Evolutionary conservation across 2,113 vertebrate species (phyloP).

Genomic region (Labrus mixtus): DNA sequence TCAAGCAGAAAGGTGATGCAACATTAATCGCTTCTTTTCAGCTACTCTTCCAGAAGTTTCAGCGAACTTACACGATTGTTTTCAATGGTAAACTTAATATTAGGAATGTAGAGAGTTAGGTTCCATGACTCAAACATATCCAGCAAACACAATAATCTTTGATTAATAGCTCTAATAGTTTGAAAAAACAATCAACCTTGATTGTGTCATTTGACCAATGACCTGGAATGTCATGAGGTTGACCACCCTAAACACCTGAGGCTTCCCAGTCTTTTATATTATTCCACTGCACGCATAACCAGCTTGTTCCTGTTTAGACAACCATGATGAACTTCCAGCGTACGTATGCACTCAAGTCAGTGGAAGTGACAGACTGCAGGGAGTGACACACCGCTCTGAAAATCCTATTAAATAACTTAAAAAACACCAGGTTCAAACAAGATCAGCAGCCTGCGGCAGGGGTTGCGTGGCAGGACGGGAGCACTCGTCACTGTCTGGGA

Average conservation of each 20-base stretch:
- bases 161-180: no score
- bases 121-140: no score
- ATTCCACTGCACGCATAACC: background rate
- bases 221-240: background rate
- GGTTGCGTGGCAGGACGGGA: slow-evolving; percentile 33
- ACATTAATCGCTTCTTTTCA: no score
- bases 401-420: slow-evolving; percentile 67
- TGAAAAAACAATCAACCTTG: no score
- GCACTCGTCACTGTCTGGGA: slow-evolving; percentile 34
- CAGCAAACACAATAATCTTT: no score
- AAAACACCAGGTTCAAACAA: slow-evolving; percentile 55
- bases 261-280: background rate
- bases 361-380: slow-evolving; percentile 45
- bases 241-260: no score
- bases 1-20: no score
- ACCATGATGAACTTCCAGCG: slow-evolving; percentile 49
- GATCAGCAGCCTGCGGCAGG: slow-evolving; percentile 52
- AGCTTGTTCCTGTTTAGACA: slow-evolving; percentile 49
- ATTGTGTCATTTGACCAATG: background rate
- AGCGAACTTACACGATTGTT: no score
- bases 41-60: no score
- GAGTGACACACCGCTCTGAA: slow-evolving; percentile 50
- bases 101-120: no score
- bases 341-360: slow-evolving; percentile 31
- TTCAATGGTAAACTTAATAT: no score